Evolutionary conservation across 2,888 invertebrate species (phyloP).

Genomic region (Syrista parreyssii): DNA sequence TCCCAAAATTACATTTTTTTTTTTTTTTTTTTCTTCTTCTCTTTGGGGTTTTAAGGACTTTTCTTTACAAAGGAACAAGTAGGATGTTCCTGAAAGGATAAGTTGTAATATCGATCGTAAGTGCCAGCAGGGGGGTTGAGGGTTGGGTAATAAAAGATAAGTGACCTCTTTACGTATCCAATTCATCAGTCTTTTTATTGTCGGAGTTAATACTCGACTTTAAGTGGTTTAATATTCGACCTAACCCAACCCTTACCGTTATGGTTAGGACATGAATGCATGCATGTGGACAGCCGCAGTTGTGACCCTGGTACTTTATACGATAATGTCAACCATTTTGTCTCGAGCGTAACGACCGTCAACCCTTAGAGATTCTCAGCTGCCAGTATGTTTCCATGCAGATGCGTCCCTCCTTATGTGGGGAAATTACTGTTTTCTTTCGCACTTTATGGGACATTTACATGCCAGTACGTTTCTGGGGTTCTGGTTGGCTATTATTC

Average conservation of each 20-base stretch:
- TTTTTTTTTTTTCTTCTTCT: too few species aligned
- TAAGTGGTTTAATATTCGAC: conserved; percentile 2
- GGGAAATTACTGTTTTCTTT: conserved; percentile 32
- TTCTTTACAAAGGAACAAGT: too few species aligned
- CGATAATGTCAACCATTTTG: conserved; percentile 44
- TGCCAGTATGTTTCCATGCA: conserved; percentile 29
- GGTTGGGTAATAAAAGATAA: background rate
- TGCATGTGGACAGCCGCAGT: background rate
- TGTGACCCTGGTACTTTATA: conserved; percentile 34
- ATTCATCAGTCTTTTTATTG: background rate
- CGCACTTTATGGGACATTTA: conserved; percentile 17
- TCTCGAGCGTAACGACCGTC: conserved; percentile 38
- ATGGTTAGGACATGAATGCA: background rate
- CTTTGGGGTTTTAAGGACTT: too few species aligned
- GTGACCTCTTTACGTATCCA: background rate
- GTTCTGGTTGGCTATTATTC: background rate
- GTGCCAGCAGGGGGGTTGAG: too few species aligned
- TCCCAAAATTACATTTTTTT: too few species aligned
- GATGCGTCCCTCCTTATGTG: conserved; percentile 32
- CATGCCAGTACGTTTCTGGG: background rate
- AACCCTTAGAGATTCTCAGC: conserved; percentile 23
- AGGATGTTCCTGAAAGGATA: too few species aligned
- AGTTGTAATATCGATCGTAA: too few species aligned
- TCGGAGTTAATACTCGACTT: background rate
- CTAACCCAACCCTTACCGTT: background rate